These are phyloP conservation scores for Copsychus sechellarum DNA, from an alignment of 2,113 vertebrate species.

Conservation along the genomic window DNA sequence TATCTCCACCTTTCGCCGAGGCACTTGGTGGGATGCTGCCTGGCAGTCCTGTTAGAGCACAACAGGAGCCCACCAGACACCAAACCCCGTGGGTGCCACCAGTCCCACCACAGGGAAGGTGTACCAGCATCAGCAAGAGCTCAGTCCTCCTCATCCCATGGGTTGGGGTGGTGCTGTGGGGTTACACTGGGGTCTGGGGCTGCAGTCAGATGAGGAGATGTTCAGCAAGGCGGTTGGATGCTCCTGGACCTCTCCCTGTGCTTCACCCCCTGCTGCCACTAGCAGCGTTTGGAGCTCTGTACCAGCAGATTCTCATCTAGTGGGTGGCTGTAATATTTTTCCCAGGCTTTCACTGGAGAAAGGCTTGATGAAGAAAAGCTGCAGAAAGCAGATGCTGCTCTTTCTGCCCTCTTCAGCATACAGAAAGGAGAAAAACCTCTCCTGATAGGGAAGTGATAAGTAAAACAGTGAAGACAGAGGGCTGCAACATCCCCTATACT, in stretches of 20 bases:
- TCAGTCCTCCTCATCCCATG: rapidly evolving
- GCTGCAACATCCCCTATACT: background rate
- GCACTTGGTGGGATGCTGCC: background rate
- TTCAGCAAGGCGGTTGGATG: background rate
- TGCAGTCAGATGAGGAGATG: background rate
- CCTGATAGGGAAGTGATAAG: background rate
- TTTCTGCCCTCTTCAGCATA: background rate
- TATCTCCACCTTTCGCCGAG: background rate
- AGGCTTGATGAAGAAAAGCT: background rate
- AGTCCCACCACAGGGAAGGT: background rate
- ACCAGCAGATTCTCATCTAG: background rate
- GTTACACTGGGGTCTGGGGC: rapidly evolving
- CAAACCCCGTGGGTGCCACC: background rate
- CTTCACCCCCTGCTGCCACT: background rate
- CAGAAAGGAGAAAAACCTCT: background rate
- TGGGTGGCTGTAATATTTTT: background rate
- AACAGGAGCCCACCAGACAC: background rate
- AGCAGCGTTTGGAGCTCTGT: background rate
- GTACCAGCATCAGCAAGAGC: background rate
- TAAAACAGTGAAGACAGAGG: background rate
- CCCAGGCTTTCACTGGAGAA: background rate
- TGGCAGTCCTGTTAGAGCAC: background rate
- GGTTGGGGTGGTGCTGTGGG: rapidly evolving
- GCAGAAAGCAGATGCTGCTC: background rate
- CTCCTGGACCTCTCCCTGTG: background rate